These are phyloP conservation scores for Lysandra coridon DNA, from an alignment of 2,888 invertebrate species.

Conservation along the genomic window DNA sequence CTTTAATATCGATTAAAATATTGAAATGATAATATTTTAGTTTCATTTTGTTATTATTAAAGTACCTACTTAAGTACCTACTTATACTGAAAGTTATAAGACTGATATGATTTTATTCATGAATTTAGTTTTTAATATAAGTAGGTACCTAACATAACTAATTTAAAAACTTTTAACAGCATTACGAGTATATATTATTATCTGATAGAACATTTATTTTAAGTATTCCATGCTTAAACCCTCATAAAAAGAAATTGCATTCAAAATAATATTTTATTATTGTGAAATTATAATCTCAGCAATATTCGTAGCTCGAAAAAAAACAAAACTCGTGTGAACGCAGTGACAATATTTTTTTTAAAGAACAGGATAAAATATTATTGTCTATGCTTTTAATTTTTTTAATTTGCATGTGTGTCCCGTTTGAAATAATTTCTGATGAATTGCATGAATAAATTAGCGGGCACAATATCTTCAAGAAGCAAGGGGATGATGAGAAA, in stretches of 20 bases:
- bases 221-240: background rate
- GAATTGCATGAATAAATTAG: conserved; percentile 73
- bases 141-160: no score
- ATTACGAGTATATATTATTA: background rate
- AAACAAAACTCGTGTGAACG: conserved; percentile 63
- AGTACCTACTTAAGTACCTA: no score
- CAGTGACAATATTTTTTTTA: conserved; percentile 58
- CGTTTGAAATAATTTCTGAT: conserved; percentile 62
- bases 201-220: background rate
- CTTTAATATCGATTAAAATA: no score
- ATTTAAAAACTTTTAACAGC: no score
- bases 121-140: no score
- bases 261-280: conserved; percentile 12
- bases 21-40: no score
- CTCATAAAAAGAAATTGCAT: background rate
- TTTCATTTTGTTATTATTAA: no score
- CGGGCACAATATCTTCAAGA: conserved; percentile 69
- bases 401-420: conserved; percentile 65
- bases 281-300: conserved; percentile 31
- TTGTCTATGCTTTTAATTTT: conserved; percentile 72
- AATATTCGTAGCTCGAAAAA: conserved; percentile 46
- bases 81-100: no score
- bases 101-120: no score
- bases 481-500: conserved; percentile 64
- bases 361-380: conserved; percentile 50